These are phyloP conservation scores for Bothrops alternatus DNA, from an alignment of 2,797 vertebrate genomes.

Conservation along the genomic window DNA sequence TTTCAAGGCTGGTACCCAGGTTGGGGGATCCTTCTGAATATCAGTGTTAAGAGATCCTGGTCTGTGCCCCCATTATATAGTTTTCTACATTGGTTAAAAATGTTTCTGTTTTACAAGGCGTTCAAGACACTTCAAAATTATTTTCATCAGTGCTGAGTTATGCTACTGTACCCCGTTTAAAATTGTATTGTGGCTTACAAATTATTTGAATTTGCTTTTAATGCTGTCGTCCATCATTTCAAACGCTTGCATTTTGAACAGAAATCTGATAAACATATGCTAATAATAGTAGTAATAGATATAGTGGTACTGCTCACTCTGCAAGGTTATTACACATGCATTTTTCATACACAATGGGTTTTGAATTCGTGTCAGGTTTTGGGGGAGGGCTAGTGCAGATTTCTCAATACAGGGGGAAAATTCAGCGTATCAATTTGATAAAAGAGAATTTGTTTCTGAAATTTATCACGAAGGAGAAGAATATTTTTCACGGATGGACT, in stretches of 20 bases:
- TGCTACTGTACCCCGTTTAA: not conserved
- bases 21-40: not conserved
- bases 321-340: not conserved
- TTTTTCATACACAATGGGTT: not conserved
- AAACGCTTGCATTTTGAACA: not conserved
- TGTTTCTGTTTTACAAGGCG: not conserved
- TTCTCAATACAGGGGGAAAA: fast-evolving
- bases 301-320: not conserved
- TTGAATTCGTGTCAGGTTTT: not conserved
- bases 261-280: not conserved
- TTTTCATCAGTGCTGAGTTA: not conserved
- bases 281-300: not conserved
- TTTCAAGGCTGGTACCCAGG: not conserved
- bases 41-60: not conserved
- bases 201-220: not conserved
- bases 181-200: not conserved
- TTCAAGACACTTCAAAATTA: not conserved
- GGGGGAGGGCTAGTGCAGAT: not conserved
- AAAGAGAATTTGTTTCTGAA: not conserved
- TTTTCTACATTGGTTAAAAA: not conserved
- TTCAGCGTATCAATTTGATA: not conserved
- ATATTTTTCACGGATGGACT: not conserved
- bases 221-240: not conserved
- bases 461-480: not conserved
- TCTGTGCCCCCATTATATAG: not conserved